phyloP scores from a whole-genome alignment of 2,113 vertebrate genomes.

The Elanus axillaris region DNA sequence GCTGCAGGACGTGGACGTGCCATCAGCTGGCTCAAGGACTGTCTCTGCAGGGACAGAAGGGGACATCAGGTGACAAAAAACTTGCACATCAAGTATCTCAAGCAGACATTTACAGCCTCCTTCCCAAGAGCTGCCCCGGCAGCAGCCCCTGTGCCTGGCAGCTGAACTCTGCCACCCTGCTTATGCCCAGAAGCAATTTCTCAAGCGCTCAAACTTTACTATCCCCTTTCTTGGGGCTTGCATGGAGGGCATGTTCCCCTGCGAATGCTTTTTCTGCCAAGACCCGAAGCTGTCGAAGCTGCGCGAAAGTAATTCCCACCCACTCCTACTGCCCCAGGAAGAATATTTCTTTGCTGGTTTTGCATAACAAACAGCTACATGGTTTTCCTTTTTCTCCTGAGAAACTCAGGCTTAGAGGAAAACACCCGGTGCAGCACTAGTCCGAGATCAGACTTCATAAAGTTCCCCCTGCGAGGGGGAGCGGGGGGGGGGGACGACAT shows the following conservation, averaged over 20 bases:
- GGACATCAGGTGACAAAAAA: background rate
- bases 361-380: conserved; percentile 34
- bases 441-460: background rate
- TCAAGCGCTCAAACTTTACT: background rate
- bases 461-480: background rate
- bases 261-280: background rate
- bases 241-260: background rate
- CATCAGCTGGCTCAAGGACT: background rate
- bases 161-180: background rate
- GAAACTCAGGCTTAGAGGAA: background rate
- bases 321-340: conserved; percentile 41
- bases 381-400: background rate
- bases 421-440: background rate
- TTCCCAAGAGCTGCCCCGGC: background rate
- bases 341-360: background rate
- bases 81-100: background rate
- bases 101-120: background rate
- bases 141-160: background rate
- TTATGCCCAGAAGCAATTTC: background rate
- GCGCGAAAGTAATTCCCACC: conserved; percentile 12
- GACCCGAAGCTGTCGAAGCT: conserved; percentile 1
- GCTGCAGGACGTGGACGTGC: fast-evolving
- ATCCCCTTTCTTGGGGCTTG: background rate
- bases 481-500: background rate
- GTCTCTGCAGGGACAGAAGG: background rate